These are phyloP conservation scores for Ypsolopha scabrella DNA, from an alignment of 2,888 invertebrate genomes.

Conservation along the genomic window DNA sequence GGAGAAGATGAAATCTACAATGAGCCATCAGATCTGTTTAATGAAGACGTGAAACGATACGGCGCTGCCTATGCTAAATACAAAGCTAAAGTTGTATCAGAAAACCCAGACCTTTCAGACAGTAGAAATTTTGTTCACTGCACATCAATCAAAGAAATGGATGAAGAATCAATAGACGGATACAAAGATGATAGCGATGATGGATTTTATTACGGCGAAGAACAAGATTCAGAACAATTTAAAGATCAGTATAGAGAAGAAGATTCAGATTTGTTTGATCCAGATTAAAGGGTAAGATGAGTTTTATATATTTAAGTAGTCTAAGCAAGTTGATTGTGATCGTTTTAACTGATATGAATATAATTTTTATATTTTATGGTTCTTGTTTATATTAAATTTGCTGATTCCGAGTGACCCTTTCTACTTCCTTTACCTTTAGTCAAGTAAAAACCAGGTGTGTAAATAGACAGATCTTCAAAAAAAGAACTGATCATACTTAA, in stretches of 20 bases:
- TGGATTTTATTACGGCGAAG: conserved; percentile 58
- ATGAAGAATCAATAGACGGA: conserved; percentile 7
- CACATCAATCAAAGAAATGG: background rate
- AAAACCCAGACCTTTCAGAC: conserved; percentile 23
- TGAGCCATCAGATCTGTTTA: conserved; percentile 33
- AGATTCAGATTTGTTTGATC: conserved; percentile 30
- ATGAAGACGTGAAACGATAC: conserved; percentile 70
- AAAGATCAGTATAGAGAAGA: conserved; percentile 32
- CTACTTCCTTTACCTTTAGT: too few species aligned
- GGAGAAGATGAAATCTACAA: conserved; percentile 57
- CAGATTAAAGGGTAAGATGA: conserved; percentile 20
- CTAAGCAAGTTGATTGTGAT: background rate
- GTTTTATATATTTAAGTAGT: background rate
- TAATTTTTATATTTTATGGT: too few species aligned
- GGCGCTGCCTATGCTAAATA: conserved; percentile 77
- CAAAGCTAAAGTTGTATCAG: conserved; percentile 61
- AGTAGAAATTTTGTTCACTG: conserved; percentile 32
- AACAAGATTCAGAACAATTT: conserved; percentile 44
- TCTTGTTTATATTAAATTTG: too few species aligned
- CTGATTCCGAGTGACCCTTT: too few species aligned
- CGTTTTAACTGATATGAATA: too few species aligned
- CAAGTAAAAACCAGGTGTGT: too few species aligned
- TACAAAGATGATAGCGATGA: conserved; percentile 50
- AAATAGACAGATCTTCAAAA: too few species aligned
- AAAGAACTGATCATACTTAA: too few species aligned